phyloP scores from a whole-genome alignment of 2,888 invertebrate species.

The Beris chalybata region DNA sequence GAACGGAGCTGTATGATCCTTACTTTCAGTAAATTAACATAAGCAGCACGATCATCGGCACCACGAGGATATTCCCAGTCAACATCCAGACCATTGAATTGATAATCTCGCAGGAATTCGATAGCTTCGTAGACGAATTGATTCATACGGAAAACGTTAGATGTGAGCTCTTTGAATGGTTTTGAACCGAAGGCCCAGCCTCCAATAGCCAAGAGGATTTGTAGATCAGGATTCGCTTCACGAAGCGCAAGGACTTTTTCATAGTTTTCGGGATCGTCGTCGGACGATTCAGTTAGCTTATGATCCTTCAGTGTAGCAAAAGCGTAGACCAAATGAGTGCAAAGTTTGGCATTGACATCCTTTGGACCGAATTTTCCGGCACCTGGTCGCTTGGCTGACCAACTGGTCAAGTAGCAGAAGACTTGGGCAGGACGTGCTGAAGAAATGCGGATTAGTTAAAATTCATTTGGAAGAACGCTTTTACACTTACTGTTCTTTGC shows the following conservation, averaged over 20 bases:
- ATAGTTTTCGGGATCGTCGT: slow-evolving; percentile 84
- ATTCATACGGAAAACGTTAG: slow-evolving; percentile 90
- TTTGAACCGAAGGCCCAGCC: slow-evolving; percentile 97
- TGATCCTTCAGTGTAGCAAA: slow-evolving; percentile 90
- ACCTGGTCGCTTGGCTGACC: slow-evolving; percentile 91
- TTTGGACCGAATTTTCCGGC: slow-evolving; percentile 87
- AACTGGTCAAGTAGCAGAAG: slow-evolving; percentile 94
- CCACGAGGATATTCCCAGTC: slow-evolving; percentile 95
- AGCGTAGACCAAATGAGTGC: slow-evolving; percentile 94
- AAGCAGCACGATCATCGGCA: slow-evolving; percentile 81
- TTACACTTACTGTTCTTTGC: slow-evolving; percentile 66
- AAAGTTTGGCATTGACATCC: slow-evolving; percentile 83
- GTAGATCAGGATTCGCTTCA: slow-evolving; percentile 85
- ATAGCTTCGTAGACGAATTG: slow-evolving; percentile 94
- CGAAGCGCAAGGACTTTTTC: slow-evolving; percentile 81
- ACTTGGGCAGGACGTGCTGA: slow-evolving; percentile 82
- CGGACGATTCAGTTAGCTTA: slow-evolving; percentile 75
- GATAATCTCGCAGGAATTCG: slow-evolving; percentile 86
- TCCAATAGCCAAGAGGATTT: slow-evolving; percentile 85
- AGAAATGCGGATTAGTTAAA: neutral
- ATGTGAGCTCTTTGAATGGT: slow-evolving; percentile 89
- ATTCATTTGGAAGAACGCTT: neutral
- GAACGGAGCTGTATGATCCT: neutral
- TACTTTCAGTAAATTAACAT: slow-evolving; percentile 72
- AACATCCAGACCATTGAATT: slow-evolving; percentile 90